Evolutionary conservation across 2,113 vertebrate species (phyloP).

Genomic region (Corythoichthys haematopterus): DNA sequence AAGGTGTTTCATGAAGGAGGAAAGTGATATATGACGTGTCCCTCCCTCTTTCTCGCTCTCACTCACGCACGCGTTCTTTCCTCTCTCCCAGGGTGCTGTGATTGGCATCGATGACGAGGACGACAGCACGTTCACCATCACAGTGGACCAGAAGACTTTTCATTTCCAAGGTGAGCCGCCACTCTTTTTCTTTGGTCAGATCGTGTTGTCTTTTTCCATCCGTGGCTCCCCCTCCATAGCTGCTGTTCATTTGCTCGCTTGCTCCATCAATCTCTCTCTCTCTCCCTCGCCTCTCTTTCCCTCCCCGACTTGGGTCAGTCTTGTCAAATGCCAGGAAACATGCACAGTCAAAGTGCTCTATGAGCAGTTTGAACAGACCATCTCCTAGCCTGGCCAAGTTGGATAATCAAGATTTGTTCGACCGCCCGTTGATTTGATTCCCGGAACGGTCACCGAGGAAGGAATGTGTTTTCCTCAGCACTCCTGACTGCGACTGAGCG

Average conservation of each 20-base stretch:
- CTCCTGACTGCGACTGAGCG: conserved; percentile 36
- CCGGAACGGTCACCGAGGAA: conserved; percentile 37
- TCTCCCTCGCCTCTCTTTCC: conserved; percentile 19
- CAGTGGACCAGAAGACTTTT: conserved; percentile 99
- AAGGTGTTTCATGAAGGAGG: conserved; percentile 15
- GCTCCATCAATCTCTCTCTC: conserved; percentile 12
- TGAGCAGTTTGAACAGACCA: conserved; percentile 9
- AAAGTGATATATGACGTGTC: conserved; percentile 83
- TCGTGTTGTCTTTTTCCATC: conserved; percentile 1
- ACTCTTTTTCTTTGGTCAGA: conserved; percentile 6
- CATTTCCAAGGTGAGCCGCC: conserved; percentile 97
- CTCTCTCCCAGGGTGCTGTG: conserved; percentile 93
- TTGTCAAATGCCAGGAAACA: conserved; percentile 53
- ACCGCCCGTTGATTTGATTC: conserved; percentile 29
- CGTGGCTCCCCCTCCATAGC: conserved; percentile 22
- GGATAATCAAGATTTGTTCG: conserved; percentile 33
- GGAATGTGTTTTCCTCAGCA: conserved; percentile 15
- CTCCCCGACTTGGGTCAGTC: conserved; percentile 50
- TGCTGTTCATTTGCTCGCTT: conserved; percentile 26
- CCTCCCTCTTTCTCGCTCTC: conserved; percentile 39
- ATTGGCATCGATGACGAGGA: conserved; percentile 99
- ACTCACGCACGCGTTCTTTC: conserved; percentile 25
- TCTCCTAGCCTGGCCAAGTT: conserved; percentile 31
- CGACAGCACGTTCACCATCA: conserved; percentile 99
- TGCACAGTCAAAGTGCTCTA: conserved; percentile 29